Evolutionary conservation across 2,888 invertebrate species (phyloP), one percentile per base, ranked within the genome.

Genomic region (Eristalis arbustorum): DNA sequence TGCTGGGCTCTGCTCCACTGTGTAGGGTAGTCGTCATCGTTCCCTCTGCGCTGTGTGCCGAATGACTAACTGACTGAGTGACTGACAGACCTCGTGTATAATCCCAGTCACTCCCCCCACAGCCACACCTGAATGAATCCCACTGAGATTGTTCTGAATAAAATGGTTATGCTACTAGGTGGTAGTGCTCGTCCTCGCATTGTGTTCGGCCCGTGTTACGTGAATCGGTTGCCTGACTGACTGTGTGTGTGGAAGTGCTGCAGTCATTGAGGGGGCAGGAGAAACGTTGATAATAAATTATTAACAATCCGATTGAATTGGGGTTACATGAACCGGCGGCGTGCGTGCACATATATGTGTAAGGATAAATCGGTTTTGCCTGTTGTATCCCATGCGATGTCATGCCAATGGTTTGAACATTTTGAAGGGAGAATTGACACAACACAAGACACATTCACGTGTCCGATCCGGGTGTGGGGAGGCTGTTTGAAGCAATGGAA

Each of bases 291-390:
- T 87, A 83, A 83, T 87, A 82, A 87, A 87, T 87, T 87, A 87
- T 87, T 87, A 87, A 87, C 87, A 87, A 87, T 83, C 82, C 78
- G 78, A 87, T 87, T 83, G 87, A 78, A 87, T 83, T 75, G 87
- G 83, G 83, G 83, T 87, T 87, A 81, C 77, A 81, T 67, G 69
- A 69, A 74, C 69, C 61, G 14, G 64, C 1, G 31, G 31, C 3
- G 31, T 4, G 31, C 6, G 66, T 37, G 75, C 82, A 82, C 73
- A 85, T 81, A 74, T 74, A 66, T 69, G 74, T 74, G 71, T 75
- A 78, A 67, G 66, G 57, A 85, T 82, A 85, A 85, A 74, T 85
- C 62, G 74, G 10, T 80, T 74, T 62, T 22, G 31, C 62, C 31
- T 28, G 63, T 18, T 64, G 63, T 37, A 18, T n/a, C 31, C 68